Conservation (phyloP, 2,888 invertebrate genomes). For the Hyposoter dolosus region DNA sequence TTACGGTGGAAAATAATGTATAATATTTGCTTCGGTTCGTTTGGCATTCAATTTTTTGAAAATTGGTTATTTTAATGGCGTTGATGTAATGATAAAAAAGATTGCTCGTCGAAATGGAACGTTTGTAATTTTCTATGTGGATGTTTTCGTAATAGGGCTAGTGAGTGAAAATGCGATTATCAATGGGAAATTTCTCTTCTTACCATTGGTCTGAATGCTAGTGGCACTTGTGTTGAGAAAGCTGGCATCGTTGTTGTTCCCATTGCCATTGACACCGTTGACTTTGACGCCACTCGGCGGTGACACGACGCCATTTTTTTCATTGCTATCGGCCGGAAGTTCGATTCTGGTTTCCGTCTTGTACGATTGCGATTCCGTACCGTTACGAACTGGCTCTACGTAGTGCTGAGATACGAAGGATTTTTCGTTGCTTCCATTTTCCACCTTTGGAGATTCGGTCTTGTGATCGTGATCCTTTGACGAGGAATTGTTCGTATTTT, state of each 20-base stretch:
- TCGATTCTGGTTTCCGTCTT: constrained; percentile 82
- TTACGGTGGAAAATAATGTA: neutral
- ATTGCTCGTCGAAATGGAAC: neutral
- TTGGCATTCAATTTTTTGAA: neutral
- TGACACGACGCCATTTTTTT: constrained; percentile 65
- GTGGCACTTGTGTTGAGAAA: constrained; percentile 82
- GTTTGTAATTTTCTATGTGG: neutral
- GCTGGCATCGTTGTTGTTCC: constrained; percentile 83
- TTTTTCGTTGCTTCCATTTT: constrained; percentile 77
- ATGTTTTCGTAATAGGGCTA: neutral
- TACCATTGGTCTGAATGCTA: constrained; percentile 79
- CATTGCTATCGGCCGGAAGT: constrained; percentile 78
- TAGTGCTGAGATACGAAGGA: constrained; percentile 81
- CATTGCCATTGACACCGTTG: constrained; percentile 82
- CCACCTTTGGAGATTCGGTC: constrained; percentile 71
- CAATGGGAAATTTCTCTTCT: constrained; percentile 40
- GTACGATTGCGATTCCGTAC: constrained; percentile 76
- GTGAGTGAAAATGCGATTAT: neutral
- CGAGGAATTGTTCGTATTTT: constrained; percentile 55
- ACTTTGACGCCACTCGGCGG: constrained; percentile 75
- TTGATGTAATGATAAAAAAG: neutral
- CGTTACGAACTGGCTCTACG: constrained; percentile 78
- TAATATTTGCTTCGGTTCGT: neutral
- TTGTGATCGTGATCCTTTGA: constrained; percentile 74
- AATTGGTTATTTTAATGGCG: neutral